Evolutionary conservation across 1,140 invertebrate species (phyloP), one percentile per base, ranked within the genome.

Genomic region (Hermatobates lingyangjiaoensis): DNA sequence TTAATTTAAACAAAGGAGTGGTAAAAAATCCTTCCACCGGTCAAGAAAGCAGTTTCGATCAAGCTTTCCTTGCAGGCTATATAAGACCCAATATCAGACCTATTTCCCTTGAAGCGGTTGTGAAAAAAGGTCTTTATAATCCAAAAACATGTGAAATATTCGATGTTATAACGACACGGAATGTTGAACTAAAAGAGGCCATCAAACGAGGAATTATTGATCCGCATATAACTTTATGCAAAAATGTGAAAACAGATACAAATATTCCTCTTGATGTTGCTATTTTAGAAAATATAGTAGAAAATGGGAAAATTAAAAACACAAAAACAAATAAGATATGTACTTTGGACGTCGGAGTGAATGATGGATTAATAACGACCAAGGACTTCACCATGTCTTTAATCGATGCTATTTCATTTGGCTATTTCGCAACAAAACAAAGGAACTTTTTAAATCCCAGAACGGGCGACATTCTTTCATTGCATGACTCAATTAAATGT

Each of bases 361-460:
- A 79, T 53, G 71, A 74, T 63, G 73, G 76, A 26, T 64, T 86
- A 21, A 75, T 88, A 25, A 69, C 75, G 27, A 85, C 83, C 7
- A 77, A 79, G 58, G 67, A 71, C n/a, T 70, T 81, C 23, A 75
- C 75, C 7, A 75, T 80, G 60, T 75, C 77, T 47, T 66, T 88
- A 27, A 74, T 81, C 38, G 80, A 87, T 62, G 73, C 82, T 39
- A 77, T 93, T 50, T 72, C 81, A 56, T 72, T 80, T 59, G 84
- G 84, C 59, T 81, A 87, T 64, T 89, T 89, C 62, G 75, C 76
- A 45, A 71, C 79, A 2, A 71, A 77, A 55, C 80, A 77, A 2
- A 79, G 84, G n/a, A 74, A 74, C 55, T 80, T 93, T 53, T 68
- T 87, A 3, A 80, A 92, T 71, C 85, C 88, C 1, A 74, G 75